phyloP scores from a whole-genome alignment of 2,113 vertebrate genomes.

The Numida meleagris region DNA sequence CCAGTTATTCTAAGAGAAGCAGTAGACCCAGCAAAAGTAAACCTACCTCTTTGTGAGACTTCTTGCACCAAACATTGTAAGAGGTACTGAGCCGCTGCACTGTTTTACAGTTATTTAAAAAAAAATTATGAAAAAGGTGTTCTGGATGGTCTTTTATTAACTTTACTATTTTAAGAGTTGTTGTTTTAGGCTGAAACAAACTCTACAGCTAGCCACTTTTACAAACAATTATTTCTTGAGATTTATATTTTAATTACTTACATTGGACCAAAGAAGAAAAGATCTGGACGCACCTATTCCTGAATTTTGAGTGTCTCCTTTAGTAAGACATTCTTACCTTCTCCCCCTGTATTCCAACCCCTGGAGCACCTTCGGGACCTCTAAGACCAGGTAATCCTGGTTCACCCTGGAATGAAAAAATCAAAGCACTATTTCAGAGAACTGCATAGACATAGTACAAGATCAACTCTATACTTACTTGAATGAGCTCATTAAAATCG shows the following conservation, averaged over 20 bases:
- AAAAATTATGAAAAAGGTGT: not conserved
- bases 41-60: not conserved
- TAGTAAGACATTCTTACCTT: conserved; percentile 78
- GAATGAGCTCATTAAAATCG: not conserved
- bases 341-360: conserved; percentile 87
- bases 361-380: conserved; percentile 84
- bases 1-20: not conserved
- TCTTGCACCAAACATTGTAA: not conserved
- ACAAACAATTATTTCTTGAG: not conserved
- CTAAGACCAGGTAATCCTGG: conserved; percentile 83
- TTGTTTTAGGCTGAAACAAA: not conserved
- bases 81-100: not conserved
- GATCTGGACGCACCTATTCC: not conserved
- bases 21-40: not conserved
- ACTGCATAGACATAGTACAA: not conserved
- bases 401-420: conserved; percentile 80
- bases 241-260: not conserved
- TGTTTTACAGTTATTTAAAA: not conserved
- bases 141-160: not conserved
- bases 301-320: not conserved
- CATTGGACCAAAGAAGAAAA: not conserved
- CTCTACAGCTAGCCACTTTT: not conserved
- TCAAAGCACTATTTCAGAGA: not conserved
- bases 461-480: not conserved
- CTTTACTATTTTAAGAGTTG: not conserved